Percentiles rank a stretch among this genome's conserved stretches.
Evolutionary conservation across 2,888 invertebrate species (phyloP).

Genomic region (Habroteleia sp.): DNA sequence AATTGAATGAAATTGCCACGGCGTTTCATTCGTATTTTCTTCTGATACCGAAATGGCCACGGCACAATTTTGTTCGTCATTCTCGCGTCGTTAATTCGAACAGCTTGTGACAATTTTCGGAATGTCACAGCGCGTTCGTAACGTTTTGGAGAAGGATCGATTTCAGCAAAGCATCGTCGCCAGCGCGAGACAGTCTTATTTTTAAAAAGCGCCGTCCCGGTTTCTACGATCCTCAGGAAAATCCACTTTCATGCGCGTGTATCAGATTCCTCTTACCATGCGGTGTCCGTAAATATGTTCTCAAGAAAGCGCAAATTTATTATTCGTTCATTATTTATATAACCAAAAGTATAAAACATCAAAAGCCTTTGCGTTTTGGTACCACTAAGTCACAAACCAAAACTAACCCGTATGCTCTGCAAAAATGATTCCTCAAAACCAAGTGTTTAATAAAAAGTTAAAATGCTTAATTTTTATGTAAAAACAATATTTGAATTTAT

Average conservation of each 20-base stretch:
- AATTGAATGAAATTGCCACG: no score
- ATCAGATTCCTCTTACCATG: constrained; percentile 38
- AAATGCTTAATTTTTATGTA: no score
- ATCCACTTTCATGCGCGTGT: constrained; percentile 57
- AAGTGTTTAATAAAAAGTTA: no score
- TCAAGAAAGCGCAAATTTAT: constrained; percentile 42
- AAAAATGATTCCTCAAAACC: no score
- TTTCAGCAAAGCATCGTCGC: constrained; percentile 34
- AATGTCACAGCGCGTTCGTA: constrained; percentile 11
- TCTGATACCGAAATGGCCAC: not conserved
- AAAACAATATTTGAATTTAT: no score
- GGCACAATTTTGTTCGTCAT: constrained; percentile 14
- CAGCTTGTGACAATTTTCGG: constrained; percentile 2
- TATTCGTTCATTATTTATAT: constrained; percentile 44
- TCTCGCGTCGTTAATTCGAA: not conserved
- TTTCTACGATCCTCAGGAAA: constrained; percentile 55
- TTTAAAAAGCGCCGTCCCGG: constrained; percentile 62
- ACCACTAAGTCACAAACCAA: not conserved
- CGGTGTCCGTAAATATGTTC: constrained; percentile 35
- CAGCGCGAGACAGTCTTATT: constrained; percentile 53
- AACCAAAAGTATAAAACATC: constrained; percentile 18
- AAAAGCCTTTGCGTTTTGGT: not conserved
- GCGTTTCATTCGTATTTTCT: no score
- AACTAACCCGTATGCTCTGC: not conserved
- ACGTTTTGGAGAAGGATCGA: constrained; percentile 52